A percentile compares a stretch with the other conserved stretches of the same genome.
phyloP scores from a whole-genome alignment of 2,797 vertebrate species.

The Megalops cyprinoides region DNA sequence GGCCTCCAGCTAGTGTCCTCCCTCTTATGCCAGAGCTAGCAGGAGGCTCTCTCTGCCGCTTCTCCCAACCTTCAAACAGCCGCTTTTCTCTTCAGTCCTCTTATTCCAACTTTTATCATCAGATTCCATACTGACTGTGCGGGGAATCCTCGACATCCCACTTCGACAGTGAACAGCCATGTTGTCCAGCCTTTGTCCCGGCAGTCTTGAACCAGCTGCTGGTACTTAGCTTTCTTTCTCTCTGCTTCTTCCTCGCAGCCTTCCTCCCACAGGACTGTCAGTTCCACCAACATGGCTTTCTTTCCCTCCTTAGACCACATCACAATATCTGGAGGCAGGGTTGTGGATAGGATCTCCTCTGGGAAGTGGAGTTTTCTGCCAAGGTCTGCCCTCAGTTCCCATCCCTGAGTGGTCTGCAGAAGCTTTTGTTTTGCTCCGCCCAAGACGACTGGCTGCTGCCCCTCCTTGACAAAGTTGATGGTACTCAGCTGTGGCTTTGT shows the following conservation, averaged over 20 bases:
- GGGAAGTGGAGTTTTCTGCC: background rate
- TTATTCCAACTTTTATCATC: conserved; percentile 10
- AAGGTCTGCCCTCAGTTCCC: conserved; percentile 15
- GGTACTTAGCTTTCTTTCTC: conserved; percentile 3
- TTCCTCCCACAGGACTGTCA: conserved; percentile 14
- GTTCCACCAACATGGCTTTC: conserved; percentile 19
- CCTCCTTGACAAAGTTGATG: no score
- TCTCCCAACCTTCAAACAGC: conserved; percentile 2
- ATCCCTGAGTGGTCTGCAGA: background rate
- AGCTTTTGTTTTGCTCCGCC: background rate
- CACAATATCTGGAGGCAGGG: background rate
- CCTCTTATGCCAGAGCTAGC: conserved; percentile 30
- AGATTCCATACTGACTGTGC: conserved; percentile 11
- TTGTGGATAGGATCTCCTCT: background rate
- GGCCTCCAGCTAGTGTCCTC: no score
- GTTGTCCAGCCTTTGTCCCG: conserved; percentile 18
- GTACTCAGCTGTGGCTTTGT: no score
- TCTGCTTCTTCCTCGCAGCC: background rate
- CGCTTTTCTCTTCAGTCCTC: background rate
- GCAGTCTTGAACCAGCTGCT: conserved; percentile 9
- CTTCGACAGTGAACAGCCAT: conserved; percentile 22
- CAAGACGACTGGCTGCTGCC: no score
- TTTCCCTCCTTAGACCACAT: conserved; percentile 12
- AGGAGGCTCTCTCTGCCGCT: conserved; percentile 22
- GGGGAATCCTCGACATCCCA: conserved; percentile 20